phyloP scores from a whole-genome alignment of 2,113 vertebrate genomes.

The Crotalus horridus region DNA sequence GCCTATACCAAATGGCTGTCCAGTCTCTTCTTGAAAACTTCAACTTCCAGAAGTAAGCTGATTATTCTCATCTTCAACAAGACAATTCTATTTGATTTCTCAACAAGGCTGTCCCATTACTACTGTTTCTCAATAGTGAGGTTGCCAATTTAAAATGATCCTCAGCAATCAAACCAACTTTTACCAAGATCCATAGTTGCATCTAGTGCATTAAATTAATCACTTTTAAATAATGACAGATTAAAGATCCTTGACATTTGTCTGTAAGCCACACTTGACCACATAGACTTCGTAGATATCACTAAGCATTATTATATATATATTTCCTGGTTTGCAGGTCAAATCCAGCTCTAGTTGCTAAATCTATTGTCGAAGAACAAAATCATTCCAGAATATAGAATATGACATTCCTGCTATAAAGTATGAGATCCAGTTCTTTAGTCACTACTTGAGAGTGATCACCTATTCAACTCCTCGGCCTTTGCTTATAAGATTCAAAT shows the following conservation, averaged over 20 bases:
- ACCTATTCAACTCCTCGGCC: background rate
- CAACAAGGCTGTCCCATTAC: background rate
- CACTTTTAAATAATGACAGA: background rate
- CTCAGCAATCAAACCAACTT: background rate
- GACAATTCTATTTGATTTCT: background rate
- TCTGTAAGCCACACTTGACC: background rate
- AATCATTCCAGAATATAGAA: too few relatives aligned
- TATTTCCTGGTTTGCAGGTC: background rate
- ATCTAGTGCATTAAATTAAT: background rate
- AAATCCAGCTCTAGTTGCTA: background rate
- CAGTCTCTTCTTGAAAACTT: background rate
- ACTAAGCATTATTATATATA: background rate
- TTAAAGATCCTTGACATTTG: background rate
- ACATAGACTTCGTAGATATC: background rate
- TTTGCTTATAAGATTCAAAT: background rate
- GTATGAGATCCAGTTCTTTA: background rate
- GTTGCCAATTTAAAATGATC: background rate
- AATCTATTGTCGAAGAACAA: background rate
- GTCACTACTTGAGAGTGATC: background rate
- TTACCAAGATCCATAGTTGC: background rate
- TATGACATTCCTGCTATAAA: background rate
- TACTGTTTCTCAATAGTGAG: background rate
- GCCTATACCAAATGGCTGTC: background rate
- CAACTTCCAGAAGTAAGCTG: background rate
- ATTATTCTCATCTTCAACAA: background rate